A percentile compares a stretch with the other conserved stretches of the same genome.
These are phyloP conservation scores for Tenthredo notha DNA, from an alignment of 2,888 invertebrate genomes.

Conservation along the genomic window DNA sequence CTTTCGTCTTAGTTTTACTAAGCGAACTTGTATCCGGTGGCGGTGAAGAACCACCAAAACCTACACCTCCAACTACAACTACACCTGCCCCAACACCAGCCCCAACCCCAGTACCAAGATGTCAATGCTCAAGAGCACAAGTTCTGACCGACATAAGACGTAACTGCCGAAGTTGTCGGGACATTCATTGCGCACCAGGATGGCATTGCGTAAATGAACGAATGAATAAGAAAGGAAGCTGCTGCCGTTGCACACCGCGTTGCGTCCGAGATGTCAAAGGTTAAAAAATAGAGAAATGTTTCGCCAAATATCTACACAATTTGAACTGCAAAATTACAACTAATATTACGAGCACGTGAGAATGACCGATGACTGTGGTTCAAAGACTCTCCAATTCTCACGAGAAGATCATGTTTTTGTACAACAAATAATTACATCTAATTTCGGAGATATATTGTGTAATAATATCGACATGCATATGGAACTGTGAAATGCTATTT, in stretches of 20 bases:
- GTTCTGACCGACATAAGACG: neutral
- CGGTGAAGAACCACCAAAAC: neutral
- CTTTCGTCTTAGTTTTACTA: neutral
- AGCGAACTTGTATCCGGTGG: neutral
- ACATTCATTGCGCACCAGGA: neutral
- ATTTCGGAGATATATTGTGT: neutral
- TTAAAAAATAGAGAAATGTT: neutral
- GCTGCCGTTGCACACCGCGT: neutral
- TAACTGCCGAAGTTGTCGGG: neutral
- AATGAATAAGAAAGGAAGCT: rapidly evolving
- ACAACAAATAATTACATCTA: neutral
- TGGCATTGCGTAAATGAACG: neutral
- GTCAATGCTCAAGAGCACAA: too few relatives aligned
- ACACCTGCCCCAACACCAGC: neutral
- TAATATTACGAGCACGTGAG: neutral
- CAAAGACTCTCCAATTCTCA: neutral
- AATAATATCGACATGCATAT: neutral
- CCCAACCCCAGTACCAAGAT: neutral
- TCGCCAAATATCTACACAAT: neutral
- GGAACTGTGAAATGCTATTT: neutral
- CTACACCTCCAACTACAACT: too few relatives aligned
- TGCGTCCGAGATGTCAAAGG: neutral
- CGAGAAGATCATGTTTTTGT: neutral
- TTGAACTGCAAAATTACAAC: neutral
- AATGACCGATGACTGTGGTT: neutral